These are phyloP conservation scores for Meta bourneti DNA, from an alignment of 2,888 invertebrate genomes.

Conservation along the genomic window DNA sequence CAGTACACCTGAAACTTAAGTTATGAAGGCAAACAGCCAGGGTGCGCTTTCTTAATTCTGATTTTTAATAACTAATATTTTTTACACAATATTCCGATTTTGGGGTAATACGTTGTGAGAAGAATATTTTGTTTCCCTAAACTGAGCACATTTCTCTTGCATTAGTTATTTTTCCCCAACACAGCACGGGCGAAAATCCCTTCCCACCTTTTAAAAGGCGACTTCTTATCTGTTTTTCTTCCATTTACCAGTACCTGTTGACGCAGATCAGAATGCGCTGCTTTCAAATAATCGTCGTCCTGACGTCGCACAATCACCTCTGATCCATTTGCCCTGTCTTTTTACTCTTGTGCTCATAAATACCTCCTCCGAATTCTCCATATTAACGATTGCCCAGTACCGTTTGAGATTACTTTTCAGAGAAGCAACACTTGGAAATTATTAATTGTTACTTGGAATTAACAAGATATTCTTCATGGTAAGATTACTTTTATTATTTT, in stretches of 20 bases:
- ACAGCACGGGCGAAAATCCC: background rate
- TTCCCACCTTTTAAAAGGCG: background rate
- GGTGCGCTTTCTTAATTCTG: no score
- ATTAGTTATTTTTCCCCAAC: background rate
- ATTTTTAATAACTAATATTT: no score
- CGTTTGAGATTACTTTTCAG: no score
- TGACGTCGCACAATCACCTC: constrained; percentile 53
- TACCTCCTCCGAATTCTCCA: background rate
- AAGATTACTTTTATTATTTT: background rate
- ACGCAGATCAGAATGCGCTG: constrained; percentile 30
- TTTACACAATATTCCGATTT: no score
- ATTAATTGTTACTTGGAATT: background rate
- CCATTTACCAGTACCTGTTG: background rate
- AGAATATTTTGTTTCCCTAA: no score
- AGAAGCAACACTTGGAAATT: no score
- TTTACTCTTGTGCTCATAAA: background rate
- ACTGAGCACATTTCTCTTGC: no score
- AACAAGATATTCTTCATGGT: background rate
- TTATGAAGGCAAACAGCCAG: no score
- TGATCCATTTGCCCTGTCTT: background rate
- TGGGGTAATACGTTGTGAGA: no score
- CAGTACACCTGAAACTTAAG: no score
- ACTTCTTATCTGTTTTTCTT: background rate
- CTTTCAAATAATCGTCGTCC: constrained; percentile 26
- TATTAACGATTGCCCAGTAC: background rate